Evolutionary conservation across 2,113 vertebrate genomes (phyloP).

Genomic region (Perca schrenkii): DNA sequence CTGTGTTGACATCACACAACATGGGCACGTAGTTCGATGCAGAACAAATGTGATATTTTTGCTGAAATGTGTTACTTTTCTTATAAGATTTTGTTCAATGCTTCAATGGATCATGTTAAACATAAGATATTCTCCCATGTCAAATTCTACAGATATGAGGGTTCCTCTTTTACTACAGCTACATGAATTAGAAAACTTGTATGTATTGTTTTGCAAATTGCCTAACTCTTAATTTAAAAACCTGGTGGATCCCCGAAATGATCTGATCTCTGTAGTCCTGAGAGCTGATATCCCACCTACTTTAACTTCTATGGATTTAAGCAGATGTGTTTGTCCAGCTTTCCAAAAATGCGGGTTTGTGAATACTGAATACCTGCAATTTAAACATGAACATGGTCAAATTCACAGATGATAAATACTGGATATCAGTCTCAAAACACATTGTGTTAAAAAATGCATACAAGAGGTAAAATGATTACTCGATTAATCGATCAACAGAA

Average conservation of each 20-base stretch:
- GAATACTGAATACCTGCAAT: neutral
- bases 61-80: neutral
- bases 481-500: neutral
- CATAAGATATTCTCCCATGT: neutral
- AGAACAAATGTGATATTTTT: neutral
- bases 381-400: neutral
- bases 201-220: neutral
- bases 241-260: neutral
- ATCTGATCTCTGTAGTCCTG: neutral
- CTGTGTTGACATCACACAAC: slow-evolving; percentile 17
- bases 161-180: neutral
- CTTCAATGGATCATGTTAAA: neutral
- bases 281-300: neutral
- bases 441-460: neutral
- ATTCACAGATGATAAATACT: slow-evolving; percentile 6
- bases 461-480: neutral
- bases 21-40: neutral
- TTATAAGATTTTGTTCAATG: neutral
- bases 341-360: neutral
- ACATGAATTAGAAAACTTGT: neutral
- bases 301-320: neutral
- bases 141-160: neutral
- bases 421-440: neutral
- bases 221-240: neutral
- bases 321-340: neutral